Evolutionary conservation across 2,797 vertebrate species (phyloP).

Genomic region (Argyrosomus regius): DNA sequence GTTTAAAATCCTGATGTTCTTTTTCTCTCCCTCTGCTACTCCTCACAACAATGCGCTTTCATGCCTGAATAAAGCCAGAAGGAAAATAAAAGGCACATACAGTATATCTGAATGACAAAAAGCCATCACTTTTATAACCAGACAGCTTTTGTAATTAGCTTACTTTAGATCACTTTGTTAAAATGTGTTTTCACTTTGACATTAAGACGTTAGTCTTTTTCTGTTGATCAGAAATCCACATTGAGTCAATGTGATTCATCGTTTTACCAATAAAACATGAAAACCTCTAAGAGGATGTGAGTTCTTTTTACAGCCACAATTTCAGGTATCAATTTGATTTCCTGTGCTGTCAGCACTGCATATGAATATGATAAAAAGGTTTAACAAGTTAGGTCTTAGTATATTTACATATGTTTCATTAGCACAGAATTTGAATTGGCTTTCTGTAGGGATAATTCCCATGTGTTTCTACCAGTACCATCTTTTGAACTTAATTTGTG

Average conservation of each 20-base stretch:
- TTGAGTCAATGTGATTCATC: background rate
- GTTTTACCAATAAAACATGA: background rate
- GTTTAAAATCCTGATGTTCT: background rate
- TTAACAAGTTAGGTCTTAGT: background rate
- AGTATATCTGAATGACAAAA: too few relatives aligned
- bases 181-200: too few relatives aligned
- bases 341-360: background rate
- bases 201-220: too few relatives aligned
- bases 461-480: background rate
- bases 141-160: too few relatives aligned
- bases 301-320: background rate
- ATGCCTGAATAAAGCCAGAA: too few relatives aligned
- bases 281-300: too few relatives aligned
- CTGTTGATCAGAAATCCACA: background rate
- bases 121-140: too few relatives aligned
- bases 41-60: too few relatives aligned
- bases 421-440: background rate
- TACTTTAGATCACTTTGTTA: too few relatives aligned
- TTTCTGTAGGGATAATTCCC: background rate
- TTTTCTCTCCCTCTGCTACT: background rate
- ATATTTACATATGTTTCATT: background rate
- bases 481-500: slow-evolving; percentile 3
- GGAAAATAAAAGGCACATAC: too few relatives aligned
- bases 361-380: background rate
- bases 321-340: background rate